Evolutionary conservation across 2,888 invertebrate species (phyloP).

Genomic region (Drosophila koepferae): DNA sequence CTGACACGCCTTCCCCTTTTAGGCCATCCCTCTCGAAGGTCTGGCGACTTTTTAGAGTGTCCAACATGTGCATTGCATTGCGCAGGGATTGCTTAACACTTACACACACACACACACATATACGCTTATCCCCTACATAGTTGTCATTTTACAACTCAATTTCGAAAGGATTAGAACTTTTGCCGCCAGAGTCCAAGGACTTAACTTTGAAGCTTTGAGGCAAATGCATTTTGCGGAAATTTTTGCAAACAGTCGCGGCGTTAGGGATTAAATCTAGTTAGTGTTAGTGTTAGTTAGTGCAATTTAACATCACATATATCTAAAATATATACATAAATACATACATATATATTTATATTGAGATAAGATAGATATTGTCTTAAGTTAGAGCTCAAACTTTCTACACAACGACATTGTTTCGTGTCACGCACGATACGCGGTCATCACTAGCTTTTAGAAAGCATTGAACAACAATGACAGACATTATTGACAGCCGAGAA

Average conservation of each 20-base stretch:
- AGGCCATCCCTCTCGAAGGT: neutral
- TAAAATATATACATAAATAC: too few relatives aligned
- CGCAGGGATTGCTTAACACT: slow-evolving; percentile 26
- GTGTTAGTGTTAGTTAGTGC: too few relatives aligned
- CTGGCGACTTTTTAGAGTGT: slow-evolving; percentile 34
- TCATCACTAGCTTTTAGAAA: slow-evolving; percentile 12
- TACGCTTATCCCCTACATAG: slow-evolving; percentile 31
- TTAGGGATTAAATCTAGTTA: neutral
- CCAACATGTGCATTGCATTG: slow-evolving; percentile 49
- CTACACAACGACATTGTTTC: neutral
- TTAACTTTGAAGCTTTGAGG: slow-evolving; percentile 38
- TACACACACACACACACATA: slow-evolving; percentile 17
- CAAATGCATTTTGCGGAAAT: slow-evolving; percentile 16
- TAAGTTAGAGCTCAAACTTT: neutral
- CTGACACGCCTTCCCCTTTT: slow-evolving; percentile 12
- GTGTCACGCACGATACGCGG: slow-evolving; percentile 28
- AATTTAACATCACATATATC: neutral
- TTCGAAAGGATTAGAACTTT: slow-evolving; percentile 58
- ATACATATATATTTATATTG: neutral
- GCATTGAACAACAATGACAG: slow-evolving; percentile 55
- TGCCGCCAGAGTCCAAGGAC: slow-evolving; percentile 24
- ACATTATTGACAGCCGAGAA: slow-evolving; percentile 81
- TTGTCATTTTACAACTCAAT: slow-evolving; percentile 57
- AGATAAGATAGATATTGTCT: neutral
- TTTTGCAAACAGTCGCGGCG: neutral